Evolutionary conservation across 1,140 invertebrate genomes (phyloP).

Genomic region (Musca domestica): DNA sequence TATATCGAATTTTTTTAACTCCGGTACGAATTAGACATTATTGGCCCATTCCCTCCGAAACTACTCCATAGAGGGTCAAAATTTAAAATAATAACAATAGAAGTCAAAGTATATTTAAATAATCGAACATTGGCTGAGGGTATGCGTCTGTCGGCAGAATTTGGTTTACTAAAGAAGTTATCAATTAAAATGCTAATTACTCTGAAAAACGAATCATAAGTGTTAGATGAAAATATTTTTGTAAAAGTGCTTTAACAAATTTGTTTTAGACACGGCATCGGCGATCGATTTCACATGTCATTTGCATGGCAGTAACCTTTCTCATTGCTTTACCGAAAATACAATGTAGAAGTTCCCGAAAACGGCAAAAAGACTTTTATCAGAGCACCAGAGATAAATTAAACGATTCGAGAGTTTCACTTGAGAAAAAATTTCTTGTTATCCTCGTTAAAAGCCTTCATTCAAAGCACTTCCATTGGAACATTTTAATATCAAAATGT

Average conservation of each 20-base stretch:
- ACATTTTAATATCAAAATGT: background rate
- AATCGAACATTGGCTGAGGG: no score
- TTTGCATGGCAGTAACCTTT: background rate
- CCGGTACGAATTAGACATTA: no score
- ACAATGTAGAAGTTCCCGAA: background rate
- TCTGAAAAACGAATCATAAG: no score
- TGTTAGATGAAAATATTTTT: background rate
- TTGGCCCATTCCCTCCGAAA: no score
- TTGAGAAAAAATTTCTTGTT: background rate
- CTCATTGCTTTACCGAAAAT: background rate
- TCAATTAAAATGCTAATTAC: no score
- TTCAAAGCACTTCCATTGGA: background rate
- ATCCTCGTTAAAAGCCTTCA: background rate
- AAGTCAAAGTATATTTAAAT: no score
- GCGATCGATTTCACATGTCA: conserved; percentile 3
- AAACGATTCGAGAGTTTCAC: background rate
- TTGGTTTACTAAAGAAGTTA: no score
- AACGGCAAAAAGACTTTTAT: background rate
- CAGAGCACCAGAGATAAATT: background rate
- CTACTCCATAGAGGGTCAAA: no score
- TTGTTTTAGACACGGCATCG: background rate
- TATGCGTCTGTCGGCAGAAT: no score
- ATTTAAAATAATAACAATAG: no score
- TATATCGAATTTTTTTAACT: no score
- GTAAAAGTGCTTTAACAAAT: conserved; percentile 13